A percentile compares a stretch with the other conserved stretches of the same genome.
These are phyloP conservation scores for Scaptomyza caliginosa DNA, from an alignment of 2,888 invertebrate species.

Conservation along the genomic window DNA sequence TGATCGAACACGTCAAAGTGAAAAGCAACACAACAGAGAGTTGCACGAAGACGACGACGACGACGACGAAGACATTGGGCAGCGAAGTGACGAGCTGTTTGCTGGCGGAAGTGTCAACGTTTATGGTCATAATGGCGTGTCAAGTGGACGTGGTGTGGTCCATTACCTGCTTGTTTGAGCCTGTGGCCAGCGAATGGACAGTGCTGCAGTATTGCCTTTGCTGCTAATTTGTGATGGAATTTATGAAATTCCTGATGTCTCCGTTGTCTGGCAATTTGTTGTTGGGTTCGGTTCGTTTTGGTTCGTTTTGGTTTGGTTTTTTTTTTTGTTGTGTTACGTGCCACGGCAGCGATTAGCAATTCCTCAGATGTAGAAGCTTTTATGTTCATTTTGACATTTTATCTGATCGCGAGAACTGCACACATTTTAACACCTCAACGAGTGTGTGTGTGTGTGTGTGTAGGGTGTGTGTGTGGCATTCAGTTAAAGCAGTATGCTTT, in stretches of 20 bases:
- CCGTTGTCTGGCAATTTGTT: conserved; percentile 64
- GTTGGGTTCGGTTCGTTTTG: conserved; percentile 20
- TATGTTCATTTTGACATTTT: conserved; percentile 83
- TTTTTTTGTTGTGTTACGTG: background rate
- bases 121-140: conserved; percentile 81
- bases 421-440: conserved; percentile 79
- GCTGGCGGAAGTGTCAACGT: conserved; percentile 77
- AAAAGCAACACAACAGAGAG: conserved; percentile 1
- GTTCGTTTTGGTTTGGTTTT: conserved; percentile 22
- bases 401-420: conserved; percentile 81
- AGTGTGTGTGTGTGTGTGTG: conserved; percentile 46
- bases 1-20: conserved; percentile 66
- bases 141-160: conserved; percentile 77
- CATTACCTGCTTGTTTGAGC: conserved; percentile 51
- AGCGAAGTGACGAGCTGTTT: conserved; percentile 37
- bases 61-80: conserved; percentile 37
- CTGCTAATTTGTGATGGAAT: conserved; percentile 76
- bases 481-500: conserved; percentile 28
- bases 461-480: conserved; percentile 54
- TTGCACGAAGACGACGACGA: background rate
- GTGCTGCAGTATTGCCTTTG: background rate
- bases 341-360: conserved; percentile 72
- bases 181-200: conserved; percentile 7
- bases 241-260: conserved; percentile 70
- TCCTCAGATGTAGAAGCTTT: conserved; percentile 82